These are phyloP conservation scores for Agapornis roseicollis DNA, from an alignment of 2,113 vertebrate genomes.

Conservation along the genomic window DNA sequence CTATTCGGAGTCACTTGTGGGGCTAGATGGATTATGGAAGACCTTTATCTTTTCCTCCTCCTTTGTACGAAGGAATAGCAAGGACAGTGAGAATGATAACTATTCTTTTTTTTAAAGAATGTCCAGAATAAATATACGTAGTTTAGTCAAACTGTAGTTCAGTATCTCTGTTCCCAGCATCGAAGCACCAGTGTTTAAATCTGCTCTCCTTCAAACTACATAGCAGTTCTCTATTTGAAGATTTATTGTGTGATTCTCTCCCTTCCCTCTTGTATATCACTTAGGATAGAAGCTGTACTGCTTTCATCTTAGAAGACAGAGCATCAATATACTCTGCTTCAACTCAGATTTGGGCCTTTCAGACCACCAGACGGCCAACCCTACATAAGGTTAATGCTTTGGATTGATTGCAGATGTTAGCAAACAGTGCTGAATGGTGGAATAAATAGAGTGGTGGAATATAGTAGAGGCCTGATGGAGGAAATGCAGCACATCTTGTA, in stretches of 20 bases:
- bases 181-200: neutral
- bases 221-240: slow-evolving; percentile 50
- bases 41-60: neutral
- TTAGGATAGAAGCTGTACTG: slow-evolving; percentile 76
- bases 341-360: slow-evolving; percentile 73
- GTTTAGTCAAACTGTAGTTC: neutral
- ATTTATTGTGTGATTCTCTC: slow-evolving; percentile 66
- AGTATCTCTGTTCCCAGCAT: slow-evolving; percentile 4
- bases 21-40: neutral
- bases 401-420: slow-evolving; percentile 73
- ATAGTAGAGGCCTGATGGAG: slow-evolving; percentile 40
- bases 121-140: neutral
- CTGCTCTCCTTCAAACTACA: slow-evolving; percentile 22
- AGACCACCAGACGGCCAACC: slow-evolving; percentile 70
- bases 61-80: neutral
- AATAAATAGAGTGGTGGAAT: slow-evolving; percentile 46
- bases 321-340: slow-evolving; percentile 69
- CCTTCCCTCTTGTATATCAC: slow-evolving; percentile 73
- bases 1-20: neutral
- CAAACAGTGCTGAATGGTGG: slow-evolving; percentile 66
- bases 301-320: slow-evolving; percentile 75
- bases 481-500: slow-evolving; percentile 13
- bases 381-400: slow-evolving; percentile 74
- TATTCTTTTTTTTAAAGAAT: neutral
- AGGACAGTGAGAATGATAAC: neutral